Percentiles rank a stretch among this genome's conserved stretches.
phyloP scores from a whole-genome alignment of 2,888 invertebrate species.

The Leuctra nigra region DNA sequence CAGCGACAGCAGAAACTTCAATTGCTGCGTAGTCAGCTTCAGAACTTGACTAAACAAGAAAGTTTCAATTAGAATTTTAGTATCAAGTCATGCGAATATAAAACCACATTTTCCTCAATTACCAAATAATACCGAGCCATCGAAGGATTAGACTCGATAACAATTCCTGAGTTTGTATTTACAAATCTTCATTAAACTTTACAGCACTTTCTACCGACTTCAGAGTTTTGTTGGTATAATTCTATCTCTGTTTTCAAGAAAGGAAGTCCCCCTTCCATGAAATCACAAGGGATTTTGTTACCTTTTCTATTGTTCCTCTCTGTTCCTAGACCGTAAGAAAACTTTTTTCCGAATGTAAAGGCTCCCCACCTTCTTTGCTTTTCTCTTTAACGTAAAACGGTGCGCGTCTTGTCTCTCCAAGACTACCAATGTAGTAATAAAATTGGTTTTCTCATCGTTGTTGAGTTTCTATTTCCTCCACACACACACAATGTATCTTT shows the following conservation, averaged over 20 bases:
- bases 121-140: too few species aligned
- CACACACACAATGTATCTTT: background rate
- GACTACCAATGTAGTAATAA: slow-evolving; percentile 13
- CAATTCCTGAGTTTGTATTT: too few species aligned
- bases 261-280: slow-evolving; percentile 10
- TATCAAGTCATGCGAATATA: too few species aligned
- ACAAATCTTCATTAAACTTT: slow-evolving; percentile 13
- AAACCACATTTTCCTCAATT: too few species aligned
- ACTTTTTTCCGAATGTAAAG: background rate
- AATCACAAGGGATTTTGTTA: slow-evolving; percentile 16
- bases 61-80: too few species aligned
- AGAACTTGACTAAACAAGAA: too few species aligned
- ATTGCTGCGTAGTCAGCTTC: too few species aligned
- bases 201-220: too few species aligned
- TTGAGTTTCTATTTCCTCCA: too few species aligned
- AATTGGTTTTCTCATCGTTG: slow-evolving; percentile 11
- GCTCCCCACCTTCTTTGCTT: background rate
- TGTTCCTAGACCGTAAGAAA: background rate
- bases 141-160: too few species aligned
- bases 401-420: background rate
- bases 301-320: slow-evolving; percentile 13
- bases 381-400: background rate
- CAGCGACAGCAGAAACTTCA: too few species aligned
- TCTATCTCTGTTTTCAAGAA: slow-evolving; percentile 1
- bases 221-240: slow-evolving; percentile 4